These are phyloP conservation scores for Pan troglodytes DNA, from an alignment of 2,113 vertebrate species.

Conservation along the genomic window NHGRI_mPanTro3-v2.1_pri NC_072411.2:37588001-37588500, in stretches of 20 bases:
- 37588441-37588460: not conserved
- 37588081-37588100: not conserved
- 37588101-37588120: not conserved
- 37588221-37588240: not conserved
- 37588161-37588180: not conserved
- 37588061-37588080: not conserved
- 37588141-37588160: not conserved
- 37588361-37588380: not conserved
- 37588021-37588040: not conserved
- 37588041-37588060: too few species aligned
- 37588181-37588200: not conserved
- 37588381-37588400: not conserved
- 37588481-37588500: not conserved
- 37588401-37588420: not conserved
- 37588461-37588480: not conserved
- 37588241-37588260: not conserved
- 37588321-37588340: not conserved
- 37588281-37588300: not conserved
- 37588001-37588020: not conserved
- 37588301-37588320: not conserved
- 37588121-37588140: not conserved
- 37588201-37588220: not conserved
- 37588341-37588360: not conserved
- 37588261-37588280: not conserved
- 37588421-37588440: not conserved